phyloP scores from a whole-genome alignment of 2,113 vertebrate genomes.

The Penelope pileata region DNA sequence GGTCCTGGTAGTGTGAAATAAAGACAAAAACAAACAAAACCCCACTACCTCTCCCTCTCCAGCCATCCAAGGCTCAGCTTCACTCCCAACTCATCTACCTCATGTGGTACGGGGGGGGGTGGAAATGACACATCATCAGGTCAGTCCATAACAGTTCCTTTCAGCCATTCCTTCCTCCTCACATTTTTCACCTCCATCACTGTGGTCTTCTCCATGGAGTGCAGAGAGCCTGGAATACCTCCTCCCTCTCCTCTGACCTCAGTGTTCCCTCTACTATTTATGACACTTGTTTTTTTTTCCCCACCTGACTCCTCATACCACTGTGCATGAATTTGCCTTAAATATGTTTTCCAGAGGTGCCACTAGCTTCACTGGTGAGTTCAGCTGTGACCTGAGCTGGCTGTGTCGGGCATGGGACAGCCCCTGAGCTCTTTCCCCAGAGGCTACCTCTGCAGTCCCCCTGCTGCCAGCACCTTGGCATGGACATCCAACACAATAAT shows the following conservation, averaged over 20 bases:
- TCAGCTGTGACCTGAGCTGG: background rate
- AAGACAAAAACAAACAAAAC: background rate
- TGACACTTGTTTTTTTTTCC: background rate
- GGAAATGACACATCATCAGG: background rate
- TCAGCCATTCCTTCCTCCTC: background rate
- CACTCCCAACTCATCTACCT: rapidly evolving
- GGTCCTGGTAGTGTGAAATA: background rate
- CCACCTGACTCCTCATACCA: background rate
- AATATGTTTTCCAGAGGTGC: background rate
- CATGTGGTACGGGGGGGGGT: rapidly evolving
- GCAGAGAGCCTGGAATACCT: background rate
- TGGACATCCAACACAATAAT: rapidly evolving
- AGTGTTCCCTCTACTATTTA: background rate
- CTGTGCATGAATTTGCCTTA: background rate
- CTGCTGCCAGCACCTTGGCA: background rate
- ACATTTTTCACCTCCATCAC: background rate
- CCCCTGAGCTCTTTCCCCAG: rapidly evolving
- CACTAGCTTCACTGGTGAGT: background rate
- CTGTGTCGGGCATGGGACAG: rapidly evolving
- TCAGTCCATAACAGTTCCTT: background rate
- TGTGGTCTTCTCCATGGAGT: rapidly evolving
- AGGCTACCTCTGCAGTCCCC: background rate
- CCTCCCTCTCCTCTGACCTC: background rate
- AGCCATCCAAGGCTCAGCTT: background rate
- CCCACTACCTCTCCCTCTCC: rapidly evolving